Evolutionary conservation across 2,797 vertebrate species (phyloP), one percentile per base, ranked within the genome.

Genomic region (Enteromius treurensis): DNA sequence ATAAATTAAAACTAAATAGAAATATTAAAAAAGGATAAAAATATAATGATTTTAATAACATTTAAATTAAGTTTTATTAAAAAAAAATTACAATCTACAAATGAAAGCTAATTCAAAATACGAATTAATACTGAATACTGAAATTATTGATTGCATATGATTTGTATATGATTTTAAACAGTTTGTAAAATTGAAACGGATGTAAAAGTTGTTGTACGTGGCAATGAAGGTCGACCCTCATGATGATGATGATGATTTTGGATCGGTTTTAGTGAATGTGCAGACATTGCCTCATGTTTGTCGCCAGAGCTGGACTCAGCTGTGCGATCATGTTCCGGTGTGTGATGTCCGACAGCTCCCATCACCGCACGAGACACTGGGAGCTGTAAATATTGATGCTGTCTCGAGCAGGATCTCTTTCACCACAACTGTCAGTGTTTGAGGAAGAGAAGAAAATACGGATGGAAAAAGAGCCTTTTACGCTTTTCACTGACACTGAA

Each of bases 371-470:
- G 87, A 88, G 90, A 92, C 91, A 90, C 67, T 73, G 87, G 89
- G 80, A 90, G 91, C 86, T 90, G 91, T 94, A 93, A 95, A 95
- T 94, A 94, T 94, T 95, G 90, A 93, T 94, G 92, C 85, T 10
- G 87, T 91, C 93, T 91, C 91, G 15, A 80, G 92, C 92, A 93
- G 92, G 92, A 94, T 92, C 93, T 92, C 91, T 93, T 91, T 93
- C 89, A 84, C 89, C 91, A 90, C 87, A 86, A 87, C 90, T 93
- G 90, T 92, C 90, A 88, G 87, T 87, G 90, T 91, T 90, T 90
- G 91, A 79, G 90, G 87, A 86, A 86, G 88, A 90, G 94, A 91
- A 92, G 90, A 93, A 90, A 89, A 92, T 88, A 91, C 88, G 90
- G 87, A 91, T 91, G 92, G 93, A 92, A 92, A 93, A 88, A 85